Base-by-base conservation (phyloP, 2,888 invertebrate species). In the Julus scanicus region DNA sequence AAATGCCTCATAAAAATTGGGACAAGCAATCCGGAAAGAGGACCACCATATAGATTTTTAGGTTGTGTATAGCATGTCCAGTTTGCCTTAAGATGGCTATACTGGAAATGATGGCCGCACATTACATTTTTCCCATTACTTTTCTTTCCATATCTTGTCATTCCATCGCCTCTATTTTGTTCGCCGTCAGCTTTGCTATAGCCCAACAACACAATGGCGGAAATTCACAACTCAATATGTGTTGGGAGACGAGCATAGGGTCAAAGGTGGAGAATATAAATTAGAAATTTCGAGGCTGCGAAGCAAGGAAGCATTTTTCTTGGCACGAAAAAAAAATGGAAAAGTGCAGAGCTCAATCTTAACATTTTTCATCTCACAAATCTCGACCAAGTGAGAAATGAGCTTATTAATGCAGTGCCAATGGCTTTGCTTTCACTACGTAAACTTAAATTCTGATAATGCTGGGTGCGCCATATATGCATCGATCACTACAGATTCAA, bases 171-270 rank as follows among this genome's bases (percentile, higher is more conserved):
- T 71, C 63, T 71, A 71, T 71, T 71, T 71, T 71, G 63, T 71
- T 71, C 63, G 63, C 63, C 63, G 63, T 71, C 63, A 71, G 63
- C 63, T 71, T 71, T 71, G 63, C 63, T 17, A 71, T 71, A 71
- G 63, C 63, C 63, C 63, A 71, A 71, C 63, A 71, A 71, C 63
- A 71, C 20, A 71, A 71, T 71, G 63, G 63, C 63, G 63, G 63
- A 71, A 71, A 71, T 71, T 71, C 63, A 71, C 63, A 71, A 71
- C 63, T 71, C 63, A 71, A 71, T 71, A 71, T 71, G 63, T 71
- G 63, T 20, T 71, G 63, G 63, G 20, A 71, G 63, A 20, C 63
- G 20, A 71, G 63, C 63, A 20, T 1, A 5, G 9, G 63, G 63
- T 71, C 63, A 71, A 71, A 71, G 63, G 63, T 71, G 63, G 20